Evolutionary conservation across 2,888 invertebrate species (phyloP), one percentile per base, ranked within the genome.

Genomic region (Dicranocentrus wangi): DNA sequence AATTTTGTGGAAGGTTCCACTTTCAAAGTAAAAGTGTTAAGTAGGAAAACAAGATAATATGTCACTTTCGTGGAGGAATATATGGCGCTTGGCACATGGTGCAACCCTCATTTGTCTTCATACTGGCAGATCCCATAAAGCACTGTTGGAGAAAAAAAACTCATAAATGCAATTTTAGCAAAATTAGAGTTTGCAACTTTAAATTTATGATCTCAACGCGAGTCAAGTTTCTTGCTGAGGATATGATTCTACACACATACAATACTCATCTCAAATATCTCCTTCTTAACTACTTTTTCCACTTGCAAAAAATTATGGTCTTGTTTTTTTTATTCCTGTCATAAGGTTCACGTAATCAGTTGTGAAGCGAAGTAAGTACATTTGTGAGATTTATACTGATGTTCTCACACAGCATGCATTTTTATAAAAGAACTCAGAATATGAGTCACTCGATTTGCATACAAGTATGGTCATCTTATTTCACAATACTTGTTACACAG

Each of bases 401-500:
- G 8, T n/a, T n/a, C n/a, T 47, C 7, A 19, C 28, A 39, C 63
- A 27, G 65, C 21, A 13, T n/a, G n/a, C 21, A 58, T 10, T 42
- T 58, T 43, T 27, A 17, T n/a, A 19, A 39, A 32, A 43, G 13
- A 43, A 8, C 13, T 39, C 61, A 68, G 65, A 66, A 13, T 17
- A 69, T 81, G 76, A 82, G 60, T 77, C 82, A 82, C 58, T 76
- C 72, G n/a, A 82, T 82, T 82, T 69, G 77, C 82, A 82, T 82
- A 39, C 66, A 73, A 78, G 25, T 82, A 63, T 78, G 82, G 82
- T 47, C 55, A 73, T 66, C 60, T 43, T 28, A 68, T 53, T 60
- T 28, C 43, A 51, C 68, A 27, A 61, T 66, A 21, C 72, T 71
- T 21, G 58, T 47, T 43, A 23, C 53, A 13, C 42, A 60, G n/a